Conservation (phyloP, 2,113 vertebrate species). For the Corapipo altera region DNA sequence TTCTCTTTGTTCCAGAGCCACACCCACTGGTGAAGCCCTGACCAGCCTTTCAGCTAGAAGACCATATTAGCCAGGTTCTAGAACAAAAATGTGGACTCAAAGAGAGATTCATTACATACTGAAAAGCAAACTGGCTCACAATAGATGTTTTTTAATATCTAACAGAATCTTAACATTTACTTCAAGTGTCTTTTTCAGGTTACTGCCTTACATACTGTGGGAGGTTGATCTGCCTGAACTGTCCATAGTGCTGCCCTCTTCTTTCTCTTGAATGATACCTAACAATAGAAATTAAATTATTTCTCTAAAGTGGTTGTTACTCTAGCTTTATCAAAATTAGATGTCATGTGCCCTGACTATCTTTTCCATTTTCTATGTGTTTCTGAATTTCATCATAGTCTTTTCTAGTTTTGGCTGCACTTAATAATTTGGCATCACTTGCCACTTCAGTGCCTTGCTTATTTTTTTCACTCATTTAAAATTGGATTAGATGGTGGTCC, state of each 20-base stretch:
- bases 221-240: not conserved
- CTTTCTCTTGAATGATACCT: not conserved
- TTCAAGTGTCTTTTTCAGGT: not conserved
- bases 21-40: not conserved
- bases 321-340: not conserved
- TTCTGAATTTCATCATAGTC: not conserved
- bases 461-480: not conserved
- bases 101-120: not conserved
- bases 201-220: not conserved
- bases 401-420: not conserved
- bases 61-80: not conserved
- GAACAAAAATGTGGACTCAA: not conserved
- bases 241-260: not conserved
- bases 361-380: not conserved
- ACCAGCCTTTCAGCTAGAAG: not conserved
- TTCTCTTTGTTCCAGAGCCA: not conserved
- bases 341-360: not conserved
- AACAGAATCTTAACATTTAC: not conserved
- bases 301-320: not conserved
- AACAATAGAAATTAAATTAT: not conserved
- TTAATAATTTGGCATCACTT: not conserved
- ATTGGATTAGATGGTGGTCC: not conserved
- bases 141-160: not conserved
- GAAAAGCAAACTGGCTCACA: not conserved
- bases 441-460: not conserved